These are phyloP conservation scores for Ivindomyrus marchei DNA, from an alignment of 2,113 vertebrate genomes.

Conservation along the genomic window DNA sequence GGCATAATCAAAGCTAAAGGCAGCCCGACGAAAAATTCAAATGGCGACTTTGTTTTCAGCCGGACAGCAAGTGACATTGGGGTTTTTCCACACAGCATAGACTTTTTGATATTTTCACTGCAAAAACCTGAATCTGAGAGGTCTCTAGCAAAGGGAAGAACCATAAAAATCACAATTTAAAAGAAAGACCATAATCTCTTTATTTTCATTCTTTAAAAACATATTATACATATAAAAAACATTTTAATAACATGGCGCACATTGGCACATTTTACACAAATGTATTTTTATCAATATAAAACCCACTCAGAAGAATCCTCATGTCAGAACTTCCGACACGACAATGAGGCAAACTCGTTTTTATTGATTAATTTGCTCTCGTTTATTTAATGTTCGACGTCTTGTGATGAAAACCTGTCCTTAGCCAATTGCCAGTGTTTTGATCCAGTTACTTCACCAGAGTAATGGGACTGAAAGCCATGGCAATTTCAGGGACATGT, in stretches of 20 bases:
- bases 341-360: not conserved
- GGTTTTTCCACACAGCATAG: not conserved
- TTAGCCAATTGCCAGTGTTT: not conserved
- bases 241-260: not conserved
- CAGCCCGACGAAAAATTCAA: no score
- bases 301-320: not conserved
- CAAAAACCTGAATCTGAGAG: not conserved
- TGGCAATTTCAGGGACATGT: not conserved
- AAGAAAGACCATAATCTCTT: not conserved
- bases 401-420: not conserved
- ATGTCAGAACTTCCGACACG: not conserved
- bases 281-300: not conserved
- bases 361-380: not conserved
- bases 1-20: no score
- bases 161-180: not conserved
- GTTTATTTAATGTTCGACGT: not conserved
- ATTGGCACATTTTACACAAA: not conserved
- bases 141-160: not conserved
- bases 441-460: not conserved
- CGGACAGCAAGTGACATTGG: not conserved
- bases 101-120: not conserved
- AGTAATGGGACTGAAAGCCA: not conserved
- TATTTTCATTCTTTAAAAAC: not conserved
- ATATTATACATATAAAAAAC: not conserved
- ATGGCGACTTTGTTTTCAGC: no score